Percentiles rank a stretch among this genome's conserved stretches.
Evolutionary conservation across 2,113 vertebrate genomes (phyloP).

Genomic region (Trachemys scripta): DNA sequence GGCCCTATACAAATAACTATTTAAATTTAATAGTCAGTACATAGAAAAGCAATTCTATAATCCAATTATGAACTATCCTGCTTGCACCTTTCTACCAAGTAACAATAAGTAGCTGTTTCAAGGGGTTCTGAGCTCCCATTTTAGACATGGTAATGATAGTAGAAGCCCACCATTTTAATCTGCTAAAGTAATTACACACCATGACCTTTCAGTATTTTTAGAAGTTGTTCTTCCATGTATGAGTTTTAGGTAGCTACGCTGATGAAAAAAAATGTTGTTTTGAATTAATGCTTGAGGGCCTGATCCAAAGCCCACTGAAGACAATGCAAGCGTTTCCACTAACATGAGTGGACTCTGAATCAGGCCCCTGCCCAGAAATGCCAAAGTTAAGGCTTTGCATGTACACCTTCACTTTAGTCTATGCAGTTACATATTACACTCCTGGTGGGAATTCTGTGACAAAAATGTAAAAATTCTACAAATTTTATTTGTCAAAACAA

Average conservation of each 20-base stretch:
- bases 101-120: not conserved
- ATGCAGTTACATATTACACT: not conserved
- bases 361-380: not conserved
- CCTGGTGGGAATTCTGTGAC: no score
- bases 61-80: not conserved
- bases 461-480: no score
- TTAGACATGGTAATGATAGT: not conserved
- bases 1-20: not conserved
- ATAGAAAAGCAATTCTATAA: not conserved
- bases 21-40: not conserved
- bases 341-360: no score
- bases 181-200: not conserved
- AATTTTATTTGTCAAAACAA: no score
- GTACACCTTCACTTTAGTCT: not conserved
- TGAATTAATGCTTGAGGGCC: not conserved
- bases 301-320: not conserved
- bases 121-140: not conserved
- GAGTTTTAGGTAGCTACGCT: not conserved
- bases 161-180: not conserved
- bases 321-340: not conserved
- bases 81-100: not conserved
- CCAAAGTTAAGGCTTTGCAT: not conserved
- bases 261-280: not conserved
- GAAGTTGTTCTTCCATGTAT: not conserved
- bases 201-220: not conserved